Conservation (phyloP, 2,888 invertebrate genomes). For the Athalia circularis region DNA sequence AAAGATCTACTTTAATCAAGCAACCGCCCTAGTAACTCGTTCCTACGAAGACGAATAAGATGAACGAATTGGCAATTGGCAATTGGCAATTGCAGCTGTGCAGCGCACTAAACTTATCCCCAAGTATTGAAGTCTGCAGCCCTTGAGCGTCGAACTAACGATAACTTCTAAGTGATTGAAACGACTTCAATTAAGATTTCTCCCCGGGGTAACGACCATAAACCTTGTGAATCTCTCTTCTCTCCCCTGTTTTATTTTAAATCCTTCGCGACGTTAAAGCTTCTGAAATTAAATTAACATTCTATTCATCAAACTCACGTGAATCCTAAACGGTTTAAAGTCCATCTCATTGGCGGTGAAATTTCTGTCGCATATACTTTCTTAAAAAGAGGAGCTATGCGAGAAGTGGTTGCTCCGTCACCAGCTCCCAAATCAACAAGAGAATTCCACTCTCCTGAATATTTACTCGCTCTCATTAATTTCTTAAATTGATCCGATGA, state of each 20-base stretch:
- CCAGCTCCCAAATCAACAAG: constrained; percentile 95
- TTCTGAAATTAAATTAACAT: no score
- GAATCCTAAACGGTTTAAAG: constrained; percentile 86
- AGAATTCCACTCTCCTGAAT: constrained; percentile 73
- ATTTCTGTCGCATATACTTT: constrained; percentile 93
- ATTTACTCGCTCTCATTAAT: constrained; percentile 76
- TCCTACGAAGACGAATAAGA: constrained; percentile 1
- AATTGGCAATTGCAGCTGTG: not conserved
- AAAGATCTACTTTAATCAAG: constrained; percentile 65
- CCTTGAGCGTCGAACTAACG: not conserved
- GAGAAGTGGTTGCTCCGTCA: constrained; percentile 93
- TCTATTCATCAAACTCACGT: constrained; percentile 76
- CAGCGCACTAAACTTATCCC: constrained; percentile 14
- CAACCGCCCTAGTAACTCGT: not conserved
- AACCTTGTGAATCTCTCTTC: not conserved
- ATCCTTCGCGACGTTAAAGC: constrained; percentile 3
- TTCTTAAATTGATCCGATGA: constrained; percentile 87
- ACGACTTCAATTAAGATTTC: constrained; percentile 43
- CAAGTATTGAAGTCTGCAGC: not conserved
- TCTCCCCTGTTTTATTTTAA: not conserved
- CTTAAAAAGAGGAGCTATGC: constrained; percentile 84
- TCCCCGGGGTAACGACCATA: not conserved
- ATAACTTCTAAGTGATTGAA: constrained; percentile 47
- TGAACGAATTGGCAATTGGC: constrained; percentile 32
- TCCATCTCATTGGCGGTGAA: constrained; percentile 90